Evolutionary conservation across 2,113 vertebrate genomes (phyloP).

Genomic region (Hippopotamus amphibius): DNA sequence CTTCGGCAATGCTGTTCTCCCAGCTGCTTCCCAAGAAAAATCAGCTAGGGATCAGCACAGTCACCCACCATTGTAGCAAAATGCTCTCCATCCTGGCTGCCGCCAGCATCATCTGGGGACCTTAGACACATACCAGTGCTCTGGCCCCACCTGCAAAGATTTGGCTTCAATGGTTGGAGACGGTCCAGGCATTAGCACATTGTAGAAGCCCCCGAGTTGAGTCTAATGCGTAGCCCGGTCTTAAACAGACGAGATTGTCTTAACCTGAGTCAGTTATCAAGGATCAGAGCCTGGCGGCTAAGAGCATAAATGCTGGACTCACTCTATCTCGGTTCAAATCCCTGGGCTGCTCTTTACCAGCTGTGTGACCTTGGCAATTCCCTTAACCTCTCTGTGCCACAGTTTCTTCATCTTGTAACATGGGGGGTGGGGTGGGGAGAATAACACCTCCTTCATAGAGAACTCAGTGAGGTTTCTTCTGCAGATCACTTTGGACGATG

Average conservation of each 20-base stretch:
- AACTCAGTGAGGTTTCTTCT: conserved; percentile 3
- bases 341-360: not conserved
- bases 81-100: not conserved
- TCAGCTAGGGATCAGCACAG: fast-evolving
- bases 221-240: not conserved
- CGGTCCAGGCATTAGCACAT: not conserved
- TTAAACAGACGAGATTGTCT: not conserved
- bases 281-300: not conserved
- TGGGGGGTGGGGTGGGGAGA: not conserved
- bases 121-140: not conserved
- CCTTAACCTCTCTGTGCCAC: not conserved
- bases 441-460: not conserved
- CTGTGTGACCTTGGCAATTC: not conserved
- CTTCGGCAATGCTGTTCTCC: not conserved
- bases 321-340: not conserved
- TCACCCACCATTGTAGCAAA: not conserved
- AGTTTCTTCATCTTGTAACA: not conserved
- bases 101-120: not conserved
- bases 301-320: not conserved
- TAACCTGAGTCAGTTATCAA: not conserved
- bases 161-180: not conserved
- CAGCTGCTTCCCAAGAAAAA: not conserved
- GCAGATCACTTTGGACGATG: not conserved
- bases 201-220: not conserved
- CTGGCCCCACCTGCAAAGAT: not conserved